A percentile compares a stretch with the other conserved stretches of the same genome.
Conservation (phyloP, 2,113 vertebrate species). For the pig (Sus scrofa) region DNA sequence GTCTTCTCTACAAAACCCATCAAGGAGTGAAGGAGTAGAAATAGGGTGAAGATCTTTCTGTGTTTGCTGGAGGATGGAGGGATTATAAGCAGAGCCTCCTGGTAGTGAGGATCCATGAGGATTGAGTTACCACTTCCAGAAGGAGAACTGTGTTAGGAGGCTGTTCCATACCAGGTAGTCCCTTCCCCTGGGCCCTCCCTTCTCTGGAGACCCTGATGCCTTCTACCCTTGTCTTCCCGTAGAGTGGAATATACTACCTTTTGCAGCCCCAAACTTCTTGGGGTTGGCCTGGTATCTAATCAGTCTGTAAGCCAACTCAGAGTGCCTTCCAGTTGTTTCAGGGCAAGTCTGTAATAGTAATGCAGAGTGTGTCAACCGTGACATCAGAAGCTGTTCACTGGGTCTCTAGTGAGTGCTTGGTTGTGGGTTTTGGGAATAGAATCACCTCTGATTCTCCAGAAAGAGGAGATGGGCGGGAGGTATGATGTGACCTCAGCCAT, state of each 20-base stretch:
- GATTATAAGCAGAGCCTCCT: slow-evolving; percentile 10
- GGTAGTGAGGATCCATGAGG: neutral
- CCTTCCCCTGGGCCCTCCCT: neutral
- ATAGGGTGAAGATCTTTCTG: neutral
- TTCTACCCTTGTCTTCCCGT: neutral
- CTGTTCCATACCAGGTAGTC: neutral
- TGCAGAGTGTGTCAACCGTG: neutral
- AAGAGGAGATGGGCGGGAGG: neutral
- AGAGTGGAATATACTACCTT: neutral
- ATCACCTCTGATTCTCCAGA: neutral
- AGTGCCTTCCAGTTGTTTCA: neutral
- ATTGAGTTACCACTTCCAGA: neutral
- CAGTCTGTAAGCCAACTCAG: neutral
- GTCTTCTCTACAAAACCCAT: neutral
- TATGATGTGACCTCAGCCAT: neutral
- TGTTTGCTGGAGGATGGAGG: neutral
- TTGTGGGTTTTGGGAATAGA: neutral
- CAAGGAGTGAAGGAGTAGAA: neutral
- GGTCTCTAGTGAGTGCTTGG: neutral
- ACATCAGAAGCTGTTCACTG: neutral
- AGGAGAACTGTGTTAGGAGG: neutral
- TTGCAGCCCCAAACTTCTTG: neutral
- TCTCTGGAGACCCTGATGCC: neutral
- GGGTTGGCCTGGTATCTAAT: neutral
- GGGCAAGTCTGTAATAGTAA: neutral